Conservation (phyloP, 2,113 vertebrate species). For the Axis porcinus region DNA sequence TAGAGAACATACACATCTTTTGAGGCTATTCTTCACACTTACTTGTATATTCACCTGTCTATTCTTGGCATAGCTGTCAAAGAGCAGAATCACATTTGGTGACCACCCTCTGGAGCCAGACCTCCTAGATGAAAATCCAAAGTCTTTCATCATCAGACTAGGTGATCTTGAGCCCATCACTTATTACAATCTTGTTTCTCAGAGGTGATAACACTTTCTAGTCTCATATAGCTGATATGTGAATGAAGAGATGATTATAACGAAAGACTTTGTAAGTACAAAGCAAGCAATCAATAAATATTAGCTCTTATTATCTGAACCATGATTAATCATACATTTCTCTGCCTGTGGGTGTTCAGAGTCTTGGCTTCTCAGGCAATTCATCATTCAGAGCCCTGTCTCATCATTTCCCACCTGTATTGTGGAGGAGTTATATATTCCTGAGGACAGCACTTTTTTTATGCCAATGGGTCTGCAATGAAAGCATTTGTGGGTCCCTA, state of each 20-base stretch:
- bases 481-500: background rate
- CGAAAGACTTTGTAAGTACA: background rate
- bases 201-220: background rate
- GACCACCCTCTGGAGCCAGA: background rate
- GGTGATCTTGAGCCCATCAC: background rate
- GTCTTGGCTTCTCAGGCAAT: background rate
- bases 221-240: background rate
- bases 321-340: background rate
- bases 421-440: background rate
- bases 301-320: background rate
- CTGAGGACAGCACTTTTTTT: background rate
- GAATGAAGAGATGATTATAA: background rate
- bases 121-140: background rate
- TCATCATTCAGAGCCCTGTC: background rate
- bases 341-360: background rate
- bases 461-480: background rate
- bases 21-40: background rate
- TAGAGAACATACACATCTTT: background rate
- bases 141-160: background rate
- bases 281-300: background rate
- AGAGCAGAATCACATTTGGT: background rate
- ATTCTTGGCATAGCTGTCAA: background rate
- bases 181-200: background rate
- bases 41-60: background rate
- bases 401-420: background rate